A percentile compares a stretch with the other conserved stretches of the same genome.
Evolutionary conservation across 2,797 vertebrate species (phyloP).

Genomic region (Eupleurogrammus muticus): DNA sequence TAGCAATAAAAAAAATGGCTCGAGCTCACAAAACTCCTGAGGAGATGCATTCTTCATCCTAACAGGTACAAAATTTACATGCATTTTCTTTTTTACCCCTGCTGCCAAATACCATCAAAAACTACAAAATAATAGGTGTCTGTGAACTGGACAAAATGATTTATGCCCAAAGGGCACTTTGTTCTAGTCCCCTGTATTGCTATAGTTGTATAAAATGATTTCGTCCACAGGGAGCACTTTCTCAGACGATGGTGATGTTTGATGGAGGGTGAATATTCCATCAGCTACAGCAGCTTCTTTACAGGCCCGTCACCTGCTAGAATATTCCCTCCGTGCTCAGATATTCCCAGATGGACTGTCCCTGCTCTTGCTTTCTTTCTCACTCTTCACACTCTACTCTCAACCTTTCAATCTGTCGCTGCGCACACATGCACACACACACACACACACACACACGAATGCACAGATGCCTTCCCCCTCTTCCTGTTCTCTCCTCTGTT

Average conservation of each 20-base stretch:
- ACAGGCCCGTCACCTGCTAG: constrained; percentile 61
- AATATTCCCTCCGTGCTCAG: constrained; percentile 52
- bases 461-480: constrained; percentile 27
- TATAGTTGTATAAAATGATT: constrained; percentile 36
- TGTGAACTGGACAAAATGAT: too few relatives aligned
- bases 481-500: constrained; percentile 48
- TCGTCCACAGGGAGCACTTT: constrained; percentile 18
- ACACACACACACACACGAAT: constrained; percentile 1
- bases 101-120: too few relatives aligned
- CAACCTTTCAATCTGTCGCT: constrained; percentile 13
- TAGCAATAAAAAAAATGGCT: too few relatives aligned
- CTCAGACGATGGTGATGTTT: constrained; percentile 41
- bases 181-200: neutral
- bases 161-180: too few relatives aligned
- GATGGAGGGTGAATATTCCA: constrained; percentile 54
- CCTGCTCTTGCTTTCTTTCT: constrained; percentile 46
- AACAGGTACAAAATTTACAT: too few relatives aligned
- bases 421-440: constrained; percentile 9
- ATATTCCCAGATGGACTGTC: constrained; percentile 58
- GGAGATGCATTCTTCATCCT: too few relatives aligned
- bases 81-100: too few relatives aligned
- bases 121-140: too few relatives aligned
- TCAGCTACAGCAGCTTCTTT: constrained; percentile 49
- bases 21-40: too few relatives aligned
- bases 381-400: constrained; percentile 27